Conservation (phyloP, 1,140 invertebrate genomes). For the Ridgeia piscesae region DNA sequence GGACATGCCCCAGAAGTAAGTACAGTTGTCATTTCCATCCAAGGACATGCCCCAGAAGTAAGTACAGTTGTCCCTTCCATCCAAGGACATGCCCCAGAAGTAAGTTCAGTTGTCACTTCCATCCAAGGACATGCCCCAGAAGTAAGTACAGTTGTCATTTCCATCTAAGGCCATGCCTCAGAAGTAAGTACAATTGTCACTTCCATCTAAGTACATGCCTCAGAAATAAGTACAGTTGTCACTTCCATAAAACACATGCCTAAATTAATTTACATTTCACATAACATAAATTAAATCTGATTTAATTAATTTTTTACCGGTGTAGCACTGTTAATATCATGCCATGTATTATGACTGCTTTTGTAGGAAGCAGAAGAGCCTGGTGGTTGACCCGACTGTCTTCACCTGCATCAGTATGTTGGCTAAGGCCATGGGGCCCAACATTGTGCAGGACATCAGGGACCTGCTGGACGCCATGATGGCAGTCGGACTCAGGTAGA, state of each 20-base stretch:
- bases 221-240: too few relatives aligned
- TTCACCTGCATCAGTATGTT: slow-evolving; percentile 94
- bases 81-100: slow-evolving; percentile 63
- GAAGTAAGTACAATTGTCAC: too few relatives aligned
- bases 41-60: too few relatives aligned
- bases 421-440: slow-evolving; percentile 78
- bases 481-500: slow-evolving; percentile 73
- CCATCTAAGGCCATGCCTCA: too few relatives aligned
- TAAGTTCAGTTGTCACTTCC: slow-evolving; percentile 23
- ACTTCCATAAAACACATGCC: too few relatives aligned
- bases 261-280: too few relatives aligned
- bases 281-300: not conserved
- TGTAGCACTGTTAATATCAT: too few relatives aligned
- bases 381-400: slow-evolving; percentile 79
- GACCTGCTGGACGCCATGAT: slow-evolving; percentile 90
- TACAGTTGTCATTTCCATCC: too few relatives aligned
- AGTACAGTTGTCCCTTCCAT: slow-evolving; percentile 77
- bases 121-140: not conserved
- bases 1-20: too few relatives aligned
- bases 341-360: not conserved
- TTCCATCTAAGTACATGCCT: too few relatives aligned
- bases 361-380: slow-evolving; percentile 63
- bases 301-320: too few relatives aligned
- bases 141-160: slow-evolving; percentile 1
- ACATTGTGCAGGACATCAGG: slow-evolving; percentile 75